Evolutionary conservation across 1,140 invertebrate species (phyloP), one percentile per base, ranked within the genome.

Genomic region (Ceratina calcarata): DNA sequence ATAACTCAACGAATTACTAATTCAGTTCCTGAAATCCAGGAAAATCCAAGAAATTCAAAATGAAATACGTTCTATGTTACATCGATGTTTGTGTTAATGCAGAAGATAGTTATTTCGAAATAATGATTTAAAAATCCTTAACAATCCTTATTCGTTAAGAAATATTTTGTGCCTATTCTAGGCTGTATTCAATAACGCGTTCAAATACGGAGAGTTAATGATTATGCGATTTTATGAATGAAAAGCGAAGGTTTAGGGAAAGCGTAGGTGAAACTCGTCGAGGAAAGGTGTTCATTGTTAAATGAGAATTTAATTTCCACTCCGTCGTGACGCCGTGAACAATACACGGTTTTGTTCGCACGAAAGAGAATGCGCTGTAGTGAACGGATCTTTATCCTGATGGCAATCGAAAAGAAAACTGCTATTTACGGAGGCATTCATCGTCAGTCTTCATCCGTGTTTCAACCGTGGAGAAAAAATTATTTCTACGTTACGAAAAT

Each of bases 271-370:
- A 84, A 87, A 87, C 71, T 84, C 62, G 12, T 12, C 15, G 55
- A 61, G 74, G 49, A 72, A 82, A 71, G 60, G 61, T 32, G 32
- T 32, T 53, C n/a, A 76, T 86, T 85, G 81, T 85, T 70, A 62
- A 45, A 51, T 45, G 70, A 55, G 75, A 62, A 86, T 72, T 79
- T 77, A 70, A 86, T 85, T 86, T 82, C 60, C 71, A 84, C 20
- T 81, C 18, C 20, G 51, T 69, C 16, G 55, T 45, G 18, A 75
- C 55, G 22, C 57, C n/a, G 55, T 13, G 60, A 79, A 86, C 82
- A 82, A 86, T 85, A 58, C 22, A 15, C 27, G 18, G 72, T 45
- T 83, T 75, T 69, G 71, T 74, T 84, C 82, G 69, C 78, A 81
- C 37, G 77, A 64, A 65, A 83, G 57, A 74, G 57, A 32, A 74